A percentile compares a stretch with the other conserved stretches of the same genome.
Conservation (phyloP, 2,888 invertebrate genomes). For the Oscheius sp. region DNA sequence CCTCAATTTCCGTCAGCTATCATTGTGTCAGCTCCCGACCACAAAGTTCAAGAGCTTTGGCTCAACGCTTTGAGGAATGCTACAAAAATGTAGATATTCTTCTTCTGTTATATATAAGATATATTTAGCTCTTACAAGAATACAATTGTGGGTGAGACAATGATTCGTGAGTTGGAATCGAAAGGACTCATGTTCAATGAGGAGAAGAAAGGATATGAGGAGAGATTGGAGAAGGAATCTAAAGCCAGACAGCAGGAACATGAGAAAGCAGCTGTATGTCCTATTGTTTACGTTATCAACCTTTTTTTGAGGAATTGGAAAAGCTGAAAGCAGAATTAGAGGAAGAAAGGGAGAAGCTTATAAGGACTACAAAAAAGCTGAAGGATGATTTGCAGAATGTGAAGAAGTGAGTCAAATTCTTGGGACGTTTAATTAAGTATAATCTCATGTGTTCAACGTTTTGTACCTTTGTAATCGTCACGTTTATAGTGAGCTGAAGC, state of each 20-base stretch:
- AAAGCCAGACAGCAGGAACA: slow-evolving; percentile 54
- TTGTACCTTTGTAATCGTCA: too few relatives aligned
- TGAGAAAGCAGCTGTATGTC: slow-evolving; percentile 52
- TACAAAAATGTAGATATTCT: slow-evolving; percentile 57
- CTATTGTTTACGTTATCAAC: background rate
- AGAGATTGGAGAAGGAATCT: slow-evolving; percentile 55
- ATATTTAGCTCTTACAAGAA: slow-evolving; percentile 61
- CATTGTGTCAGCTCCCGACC: slow-evolving; percentile 58
- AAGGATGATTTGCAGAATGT: slow-evolving; percentile 71
- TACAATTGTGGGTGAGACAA: slow-evolving; percentile 59
- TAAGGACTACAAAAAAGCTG: slow-evolving; percentile 71
- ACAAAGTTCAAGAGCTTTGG: slow-evolving; percentile 57
- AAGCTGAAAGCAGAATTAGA: slow-evolving; percentile 72
- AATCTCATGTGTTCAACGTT: too few relatives aligned
- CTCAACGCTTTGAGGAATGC: slow-evolving; percentile 58
- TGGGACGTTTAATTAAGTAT: background rate
- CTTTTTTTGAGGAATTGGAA: slow-evolving; percentile 67
- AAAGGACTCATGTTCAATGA: slow-evolving; percentile 54
- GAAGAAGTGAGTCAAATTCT: slow-evolving; percentile 46
- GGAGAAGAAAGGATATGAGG: slow-evolving; percentile 59
- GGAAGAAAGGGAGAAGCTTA: slow-evolving; percentile 72
- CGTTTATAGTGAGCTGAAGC: slow-evolving; percentile 73
- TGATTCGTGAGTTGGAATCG: slow-evolving; percentile 57
- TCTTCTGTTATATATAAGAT: background rate
- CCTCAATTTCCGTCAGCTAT: slow-evolving; percentile 60